Evolutionary conservation across 2,888 invertebrate genomes (phyloP).

Genomic region (Philaethria dido): DNA sequence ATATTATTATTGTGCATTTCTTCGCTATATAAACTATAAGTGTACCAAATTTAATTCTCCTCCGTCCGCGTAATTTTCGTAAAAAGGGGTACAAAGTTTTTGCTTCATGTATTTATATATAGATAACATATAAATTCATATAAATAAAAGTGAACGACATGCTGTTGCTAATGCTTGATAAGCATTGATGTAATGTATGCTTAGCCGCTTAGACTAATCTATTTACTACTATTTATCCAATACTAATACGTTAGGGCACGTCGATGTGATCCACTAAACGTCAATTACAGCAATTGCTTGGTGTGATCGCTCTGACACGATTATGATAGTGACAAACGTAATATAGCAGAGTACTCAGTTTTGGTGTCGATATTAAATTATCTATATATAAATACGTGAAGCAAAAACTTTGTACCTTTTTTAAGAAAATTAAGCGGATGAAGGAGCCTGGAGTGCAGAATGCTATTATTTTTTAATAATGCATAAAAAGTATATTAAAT

Average conservation of each 20-base stretch:
- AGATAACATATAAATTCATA: neutral
- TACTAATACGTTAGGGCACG: conserved; percentile 30
- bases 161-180: conserved; percentile 9
- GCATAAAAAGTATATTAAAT: too few species aligned
- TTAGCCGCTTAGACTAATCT: conserved; percentile 41
- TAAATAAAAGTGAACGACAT: neutral
- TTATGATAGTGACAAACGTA: conserved; percentile 38
- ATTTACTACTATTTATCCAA: conserved; percentile 38
- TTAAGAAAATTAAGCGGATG: too few species aligned
- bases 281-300: conserved; percentile 45
- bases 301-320: conserved; percentile 42
- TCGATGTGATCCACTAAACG: conserved; percentile 45
- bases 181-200: conserved; percentile 21
- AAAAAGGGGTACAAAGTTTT: too few species aligned
- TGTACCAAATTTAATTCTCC: too few species aligned
- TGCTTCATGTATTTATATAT: too few species aligned
- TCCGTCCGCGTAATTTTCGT: too few species aligned
- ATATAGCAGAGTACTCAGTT: conserved; percentile 23
- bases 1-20: too few species aligned
- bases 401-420: too few species aligned
- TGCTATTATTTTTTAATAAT: too few species aligned
- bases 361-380: conserved; percentile 16
- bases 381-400: too few species aligned
- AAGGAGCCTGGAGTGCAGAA: too few species aligned
- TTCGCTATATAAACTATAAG: too few species aligned